Conservation (phyloP, 2,797 vertebrate species). For the Acropternis orthonyx region DNA sequence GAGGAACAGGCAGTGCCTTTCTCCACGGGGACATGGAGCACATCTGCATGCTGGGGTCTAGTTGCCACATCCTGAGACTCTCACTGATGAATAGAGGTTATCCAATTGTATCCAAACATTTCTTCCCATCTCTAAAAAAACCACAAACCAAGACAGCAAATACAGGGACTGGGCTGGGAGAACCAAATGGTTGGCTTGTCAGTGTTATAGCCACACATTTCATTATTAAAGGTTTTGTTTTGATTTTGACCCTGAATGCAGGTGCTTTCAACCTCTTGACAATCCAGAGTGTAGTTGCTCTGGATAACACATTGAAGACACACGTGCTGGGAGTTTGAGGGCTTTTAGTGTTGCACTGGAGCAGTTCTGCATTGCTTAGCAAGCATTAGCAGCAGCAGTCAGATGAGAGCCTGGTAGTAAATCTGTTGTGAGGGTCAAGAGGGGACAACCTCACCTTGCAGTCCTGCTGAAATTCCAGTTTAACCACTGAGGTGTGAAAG, state of each 20-base stretch:
- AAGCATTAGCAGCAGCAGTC: not conserved
- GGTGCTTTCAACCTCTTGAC: not conserved
- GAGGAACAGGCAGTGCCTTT: not conserved
- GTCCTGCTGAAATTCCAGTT: not conserved
- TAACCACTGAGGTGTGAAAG: not conserved
- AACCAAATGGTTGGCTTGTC: not conserved
- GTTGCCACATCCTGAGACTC: not conserved
- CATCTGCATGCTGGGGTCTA: not conserved
- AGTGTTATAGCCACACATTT: not conserved
- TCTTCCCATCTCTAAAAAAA: not conserved
- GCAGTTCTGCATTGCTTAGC: not conserved
- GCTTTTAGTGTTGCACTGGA: not conserved
- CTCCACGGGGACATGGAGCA: not conserved
- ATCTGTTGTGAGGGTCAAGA: not conserved
- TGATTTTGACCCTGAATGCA: not conserved
- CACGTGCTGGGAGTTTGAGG: not conserved
- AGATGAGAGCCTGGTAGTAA: not conserved
- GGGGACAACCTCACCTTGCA: not conserved
- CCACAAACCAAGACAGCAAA: not conserved
- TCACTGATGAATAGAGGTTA: not conserved
- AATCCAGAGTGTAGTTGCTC: not conserved
- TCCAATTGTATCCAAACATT: not conserved
- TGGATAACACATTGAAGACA: not conserved
- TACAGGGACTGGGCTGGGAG: not conserved
- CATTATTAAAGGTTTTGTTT: not conserved